Evolutionary conservation across 2,888 invertebrate genomes (phyloP).

Genomic region (Synergus itoensis): DNA sequence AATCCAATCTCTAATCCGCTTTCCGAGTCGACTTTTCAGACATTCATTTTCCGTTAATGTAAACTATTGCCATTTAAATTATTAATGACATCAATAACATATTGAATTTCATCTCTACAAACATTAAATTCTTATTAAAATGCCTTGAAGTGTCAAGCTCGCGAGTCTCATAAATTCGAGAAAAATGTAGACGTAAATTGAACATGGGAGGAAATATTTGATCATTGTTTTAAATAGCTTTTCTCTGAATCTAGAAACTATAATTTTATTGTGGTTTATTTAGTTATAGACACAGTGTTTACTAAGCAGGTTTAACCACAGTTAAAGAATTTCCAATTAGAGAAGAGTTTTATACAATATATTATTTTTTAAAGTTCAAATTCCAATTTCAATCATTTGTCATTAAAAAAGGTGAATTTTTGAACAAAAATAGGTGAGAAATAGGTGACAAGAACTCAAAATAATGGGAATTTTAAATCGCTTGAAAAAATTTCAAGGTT

Average conservation of each 20-base stretch:
- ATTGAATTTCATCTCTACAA: constrained; percentile 4
- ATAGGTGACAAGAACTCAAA: no score
- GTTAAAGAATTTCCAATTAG: not conserved
- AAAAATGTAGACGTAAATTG: not conserved
- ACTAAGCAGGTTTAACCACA: not conserved
- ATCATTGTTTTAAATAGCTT: not conserved
- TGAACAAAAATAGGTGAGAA: no score
- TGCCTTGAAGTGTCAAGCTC: not conserved
- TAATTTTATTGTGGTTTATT: not conserved
- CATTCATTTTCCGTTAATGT: not conserved
- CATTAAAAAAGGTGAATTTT: no score
- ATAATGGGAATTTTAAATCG: no score
- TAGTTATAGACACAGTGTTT: not conserved
- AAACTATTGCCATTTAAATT: constrained; percentile 4
- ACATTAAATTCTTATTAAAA: constrained; percentile 6
- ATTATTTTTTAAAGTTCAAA: not conserved
- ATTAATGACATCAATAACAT: constrained; percentile 9
- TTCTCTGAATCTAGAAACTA: not conserved
- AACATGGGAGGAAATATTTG: not conserved
- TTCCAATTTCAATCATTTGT: not conserved
- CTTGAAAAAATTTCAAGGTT: no score
- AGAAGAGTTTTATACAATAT: not conserved
- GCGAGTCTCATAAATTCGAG: not conserved
- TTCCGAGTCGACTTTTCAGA: not conserved
- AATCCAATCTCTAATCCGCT: not conserved